Conservation (phyloP, 2,888 invertebrate species). For the Chloroclystis v-ata region DNA sequence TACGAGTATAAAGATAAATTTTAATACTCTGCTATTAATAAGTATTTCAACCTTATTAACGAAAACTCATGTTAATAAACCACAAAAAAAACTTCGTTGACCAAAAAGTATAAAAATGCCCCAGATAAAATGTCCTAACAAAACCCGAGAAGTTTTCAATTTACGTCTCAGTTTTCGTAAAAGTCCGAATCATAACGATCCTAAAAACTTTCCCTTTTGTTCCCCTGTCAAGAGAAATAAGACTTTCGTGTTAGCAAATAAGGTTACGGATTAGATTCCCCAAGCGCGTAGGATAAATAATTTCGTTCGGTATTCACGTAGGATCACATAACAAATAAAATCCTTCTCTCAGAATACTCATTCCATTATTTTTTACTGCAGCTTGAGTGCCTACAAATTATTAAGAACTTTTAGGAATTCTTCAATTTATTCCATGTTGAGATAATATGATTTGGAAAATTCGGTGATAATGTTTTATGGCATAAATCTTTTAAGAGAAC, state of each 20-base stretch:
- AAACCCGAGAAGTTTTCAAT: no score
- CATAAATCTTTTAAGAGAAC: no score
- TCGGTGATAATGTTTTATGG: no score
- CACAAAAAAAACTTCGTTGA: no score
- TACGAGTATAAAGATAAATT: no score
- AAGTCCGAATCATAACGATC: neutral
- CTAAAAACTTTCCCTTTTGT: neutral
- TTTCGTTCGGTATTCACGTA: neutral
- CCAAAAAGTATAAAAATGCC: no score
- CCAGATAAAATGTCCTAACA: no score
- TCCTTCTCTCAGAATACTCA: neutral
- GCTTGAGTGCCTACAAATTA: neutral
- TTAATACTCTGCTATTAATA: no score
- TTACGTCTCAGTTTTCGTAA: neutral
- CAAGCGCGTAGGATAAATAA: slow-evolving; percentile 4
- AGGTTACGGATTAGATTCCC: neutral
- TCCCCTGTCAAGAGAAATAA: slow-evolving; percentile 1
- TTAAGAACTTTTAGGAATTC: neutral
- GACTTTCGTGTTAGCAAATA: slow-evolving; percentile 1
- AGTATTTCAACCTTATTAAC: no score
- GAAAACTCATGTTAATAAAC: no score
- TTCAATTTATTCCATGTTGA: neutral
- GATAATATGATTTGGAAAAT: no score
- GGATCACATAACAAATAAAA: slow-evolving; percentile 2
- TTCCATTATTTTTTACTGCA: slow-evolving; percentile 1